Conservation (phyloP, 2,113 vertebrate genomes). For the Peromyscus californicus region DNA sequence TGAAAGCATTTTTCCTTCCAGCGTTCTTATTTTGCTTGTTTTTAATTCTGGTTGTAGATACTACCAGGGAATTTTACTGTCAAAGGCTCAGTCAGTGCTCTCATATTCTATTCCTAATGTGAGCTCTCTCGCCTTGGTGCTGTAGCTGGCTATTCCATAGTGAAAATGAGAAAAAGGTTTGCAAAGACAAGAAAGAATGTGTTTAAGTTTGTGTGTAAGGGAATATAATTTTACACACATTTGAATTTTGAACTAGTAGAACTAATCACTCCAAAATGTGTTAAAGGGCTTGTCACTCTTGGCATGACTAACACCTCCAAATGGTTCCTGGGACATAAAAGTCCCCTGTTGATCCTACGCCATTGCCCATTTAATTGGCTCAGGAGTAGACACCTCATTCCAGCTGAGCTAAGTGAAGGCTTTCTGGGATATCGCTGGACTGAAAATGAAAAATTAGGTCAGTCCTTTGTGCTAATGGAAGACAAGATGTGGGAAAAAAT, state of each 20-base stretch:
- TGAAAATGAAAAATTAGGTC: background rate
- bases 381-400: background rate
- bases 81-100: background rate
- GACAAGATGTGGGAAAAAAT: background rate
- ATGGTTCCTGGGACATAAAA: background rate
- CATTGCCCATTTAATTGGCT: background rate
- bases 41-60: background rate
- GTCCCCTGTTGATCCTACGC: background rate
- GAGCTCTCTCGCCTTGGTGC: background rate
- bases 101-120: constrained; percentile 33
- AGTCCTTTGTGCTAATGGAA: background rate
- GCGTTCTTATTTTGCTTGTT: constrained; percentile 16
- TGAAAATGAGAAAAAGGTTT: background rate
- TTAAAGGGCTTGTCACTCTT: background rate
- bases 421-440: background rate
- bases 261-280: constrained; percentile 28
- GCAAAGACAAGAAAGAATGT: constrained; percentile 29
- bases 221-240: background rate
- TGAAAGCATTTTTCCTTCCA: background rate
- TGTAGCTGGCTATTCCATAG: background rate
- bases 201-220: background rate
- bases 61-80: background rate
- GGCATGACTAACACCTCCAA: background rate
- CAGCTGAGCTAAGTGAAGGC: background rate
- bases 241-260: constrained; percentile 15